These are phyloP conservation scores for Papilio glaucus DNA, from an alignment of 1,140 invertebrate species.

Conservation along the genomic window DNA sequence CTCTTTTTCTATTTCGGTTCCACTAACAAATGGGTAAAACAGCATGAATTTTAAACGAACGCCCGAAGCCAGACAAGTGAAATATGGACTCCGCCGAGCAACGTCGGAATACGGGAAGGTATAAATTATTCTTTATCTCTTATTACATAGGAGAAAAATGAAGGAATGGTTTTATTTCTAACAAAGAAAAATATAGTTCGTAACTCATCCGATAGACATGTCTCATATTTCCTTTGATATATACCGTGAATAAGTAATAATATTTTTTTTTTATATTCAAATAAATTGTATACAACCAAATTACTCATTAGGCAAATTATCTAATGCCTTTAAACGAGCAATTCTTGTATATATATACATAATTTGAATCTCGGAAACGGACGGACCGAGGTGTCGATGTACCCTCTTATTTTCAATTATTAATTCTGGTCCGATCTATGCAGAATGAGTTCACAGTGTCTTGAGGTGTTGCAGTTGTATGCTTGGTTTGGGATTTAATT, in stretches of 20 bases:
- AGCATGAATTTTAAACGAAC: background rate
- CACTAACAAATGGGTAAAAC: background rate
- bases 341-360: no score
- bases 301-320: no score
- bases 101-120: background rate
- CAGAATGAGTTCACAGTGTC: no score
- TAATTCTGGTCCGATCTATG: no score
- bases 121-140: constrained; percentile 11
- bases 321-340: no score
- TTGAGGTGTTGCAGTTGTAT: no score
- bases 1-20: no score
- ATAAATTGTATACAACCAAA: no score
- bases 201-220: background rate
- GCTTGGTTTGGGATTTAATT: no score
- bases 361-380: no score
- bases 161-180: constrained; percentile 6
- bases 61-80: background rate
- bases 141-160: background rate
- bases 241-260: background rate
- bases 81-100: background rate
- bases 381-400: no score
- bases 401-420: no score
- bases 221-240: background rate
- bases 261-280: background rate
- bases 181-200: background rate